phyloP scores from a whole-genome alignment of 2,113 vertebrate species.

The Psammodynastes pulverulentus region DNA sequence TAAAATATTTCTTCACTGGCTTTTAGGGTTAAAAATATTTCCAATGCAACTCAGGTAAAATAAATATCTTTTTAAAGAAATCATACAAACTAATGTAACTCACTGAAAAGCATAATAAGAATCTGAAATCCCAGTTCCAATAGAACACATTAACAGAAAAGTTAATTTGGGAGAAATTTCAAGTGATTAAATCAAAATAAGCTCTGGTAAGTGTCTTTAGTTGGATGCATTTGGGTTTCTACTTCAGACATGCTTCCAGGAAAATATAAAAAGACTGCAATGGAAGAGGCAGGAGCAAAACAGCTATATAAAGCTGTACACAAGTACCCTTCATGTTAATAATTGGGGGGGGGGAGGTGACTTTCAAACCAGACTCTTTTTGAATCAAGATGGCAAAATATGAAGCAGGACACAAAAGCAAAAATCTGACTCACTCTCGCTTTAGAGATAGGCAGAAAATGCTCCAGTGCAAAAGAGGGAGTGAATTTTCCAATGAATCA shows the following conservation, averaged over 20 bases:
- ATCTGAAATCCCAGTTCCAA: not conserved
- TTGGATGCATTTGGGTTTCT: not conserved
- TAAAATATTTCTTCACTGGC: not conserved
- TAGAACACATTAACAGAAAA: not conserved
- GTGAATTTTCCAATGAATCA: constrained; percentile 12
- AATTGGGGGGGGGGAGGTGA: not conserved
- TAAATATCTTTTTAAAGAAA: not conserved
- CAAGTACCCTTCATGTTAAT: not conserved
- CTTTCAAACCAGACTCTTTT: not conserved
- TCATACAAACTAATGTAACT: not conserved
- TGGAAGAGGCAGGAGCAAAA: not conserved
- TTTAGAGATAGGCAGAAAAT: not conserved
- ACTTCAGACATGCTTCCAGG: not conserved
- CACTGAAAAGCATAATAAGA: not conserved
- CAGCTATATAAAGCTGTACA: not conserved
- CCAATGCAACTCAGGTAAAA: not conserved
- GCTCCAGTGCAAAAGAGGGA: constrained; percentile 22
- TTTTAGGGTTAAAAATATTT: not conserved
- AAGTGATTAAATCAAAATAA: not conserved
- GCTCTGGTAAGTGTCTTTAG: not conserved
- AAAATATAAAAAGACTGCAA: not conserved
- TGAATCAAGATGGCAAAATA: not conserved
- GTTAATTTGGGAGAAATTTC: not conserved
- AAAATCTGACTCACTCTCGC: constrained; percentile 36
- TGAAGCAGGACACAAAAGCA: constrained; percentile 1